Base-by-base conservation (phyloP, 2,113 vertebrate genomes). In the Macquaria australasica region DNA sequence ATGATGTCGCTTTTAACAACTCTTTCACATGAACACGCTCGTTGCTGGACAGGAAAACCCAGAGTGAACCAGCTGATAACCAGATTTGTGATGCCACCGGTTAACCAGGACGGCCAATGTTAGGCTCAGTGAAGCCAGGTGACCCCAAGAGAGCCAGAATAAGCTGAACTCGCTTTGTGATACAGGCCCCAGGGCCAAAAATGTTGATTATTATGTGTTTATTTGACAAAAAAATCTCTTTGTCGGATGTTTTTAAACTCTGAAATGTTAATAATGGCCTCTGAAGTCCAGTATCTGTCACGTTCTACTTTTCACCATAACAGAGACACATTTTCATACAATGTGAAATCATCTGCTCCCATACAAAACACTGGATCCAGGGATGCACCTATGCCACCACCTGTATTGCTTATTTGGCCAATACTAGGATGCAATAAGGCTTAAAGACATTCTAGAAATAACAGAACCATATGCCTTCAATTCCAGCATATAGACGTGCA, bases 401-500 rank as follows among this genome's bases (percentile, higher is more conserved):
- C 23, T 31, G 11, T 53, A n/a, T 62, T 51, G 53, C 4, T 62
- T 75, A 55, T 59, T 56, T 4, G 1, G 6, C 16, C 18, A 45
- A 16, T 21, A 81, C 10, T 41, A 28, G 34, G 31, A 11, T 4
- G 6, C 28, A 39, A 37, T 43, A 70, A 51, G 37, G 21, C 15
- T 37, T 60, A 67, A 73, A 34, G 34, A 68, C 59, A 81, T 77
- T 83, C 70, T 9, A 31, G n/a, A 59, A 55, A 43, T 12, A 75
- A 78, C 21, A 67, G 62, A 48, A 83, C 23, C 59, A n/a, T 9
- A 62, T 23, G 37, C 37, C 71, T 79, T 64, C 14, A 79, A 28
- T 55, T 69, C n/a, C 50, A 79, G 43, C 56, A 83, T 69, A 37
- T 41, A 28, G 15, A 62, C 16, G 3, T 73, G 39, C 69, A 59